Conservation (phyloP, 2,888 invertebrate genomes). For the Drosophila gaucha region DNA sequence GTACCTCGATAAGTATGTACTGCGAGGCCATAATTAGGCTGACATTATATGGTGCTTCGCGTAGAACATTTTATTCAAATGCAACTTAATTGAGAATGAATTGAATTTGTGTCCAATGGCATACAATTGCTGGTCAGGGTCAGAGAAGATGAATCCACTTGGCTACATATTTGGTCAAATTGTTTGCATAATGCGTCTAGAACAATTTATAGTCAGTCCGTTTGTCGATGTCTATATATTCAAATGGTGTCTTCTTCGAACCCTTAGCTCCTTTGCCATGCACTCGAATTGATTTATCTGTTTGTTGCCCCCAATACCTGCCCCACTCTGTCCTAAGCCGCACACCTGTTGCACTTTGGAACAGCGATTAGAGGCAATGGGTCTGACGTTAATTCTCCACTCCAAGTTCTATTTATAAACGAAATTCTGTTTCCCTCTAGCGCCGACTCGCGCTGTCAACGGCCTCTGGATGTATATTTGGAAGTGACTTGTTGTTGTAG, state of each 20-base stretch:
- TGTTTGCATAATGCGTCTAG: too few species aligned
- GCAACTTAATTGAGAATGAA: not conserved
- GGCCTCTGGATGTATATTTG: constrained; percentile 20
- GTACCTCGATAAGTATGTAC: not conserved
- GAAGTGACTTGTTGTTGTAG: constrained; percentile 1
- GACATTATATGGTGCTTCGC: not conserved
- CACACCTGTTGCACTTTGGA: constrained; percentile 56
- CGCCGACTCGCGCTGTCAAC: constrained; percentile 26
- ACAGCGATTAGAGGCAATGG: constrained; percentile 3
- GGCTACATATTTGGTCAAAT: too few species aligned
- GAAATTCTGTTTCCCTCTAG: constrained; percentile 3
- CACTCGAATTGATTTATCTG: constrained; percentile 26
- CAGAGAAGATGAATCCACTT: not conserved
- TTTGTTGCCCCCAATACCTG: constrained; percentile 4
- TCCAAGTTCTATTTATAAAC: constrained; percentile 20
- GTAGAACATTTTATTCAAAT: too few species aligned
- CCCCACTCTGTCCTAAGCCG: constrained; percentile 4
- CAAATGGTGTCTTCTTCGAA: too few species aligned
- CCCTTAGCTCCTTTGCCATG: too few species aligned
- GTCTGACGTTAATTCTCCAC: constrained; percentile 3
- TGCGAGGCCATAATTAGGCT: constrained; percentile 1
- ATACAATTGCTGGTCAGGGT: too few species aligned
- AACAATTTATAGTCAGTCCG: too few species aligned
- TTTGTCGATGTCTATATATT: too few species aligned
- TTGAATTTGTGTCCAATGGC: not conserved